These are phyloP conservation scores for Anguilla anguilla DNA, from an alignment of 2,797 vertebrate species.

Conservation along the genomic window DNA sequence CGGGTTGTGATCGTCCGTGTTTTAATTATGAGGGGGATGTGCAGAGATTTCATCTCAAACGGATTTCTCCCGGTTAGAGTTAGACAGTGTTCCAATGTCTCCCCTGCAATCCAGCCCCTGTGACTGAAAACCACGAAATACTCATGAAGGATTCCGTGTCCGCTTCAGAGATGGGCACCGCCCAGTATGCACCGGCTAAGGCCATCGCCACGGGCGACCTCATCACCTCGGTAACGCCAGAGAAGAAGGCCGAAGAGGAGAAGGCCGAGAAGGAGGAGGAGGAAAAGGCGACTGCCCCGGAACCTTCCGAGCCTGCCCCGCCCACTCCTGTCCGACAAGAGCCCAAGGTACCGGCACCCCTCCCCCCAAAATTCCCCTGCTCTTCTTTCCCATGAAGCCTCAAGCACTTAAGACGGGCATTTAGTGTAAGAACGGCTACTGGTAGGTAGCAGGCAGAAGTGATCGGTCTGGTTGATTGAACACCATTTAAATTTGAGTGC, in stretches of 20 bases:
- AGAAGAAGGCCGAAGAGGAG: conserved; percentile 91
- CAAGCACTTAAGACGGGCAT: neutral
- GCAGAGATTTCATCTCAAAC: neutral
- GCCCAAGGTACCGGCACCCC: conserved; percentile 81
- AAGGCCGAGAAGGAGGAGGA: conserved; percentile 77
- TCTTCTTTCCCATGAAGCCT: neutral
- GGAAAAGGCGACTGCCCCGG: conserved; percentile 63
- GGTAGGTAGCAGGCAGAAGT: neutral
- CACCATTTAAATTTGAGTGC: neutral
- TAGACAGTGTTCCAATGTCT: conserved; percentile 58
- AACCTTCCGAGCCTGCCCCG: conserved; percentile 65
- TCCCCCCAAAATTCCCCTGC: neutral
- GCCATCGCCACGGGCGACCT: conserved; percentile 87
- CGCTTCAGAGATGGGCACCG: conserved; percentile 85
- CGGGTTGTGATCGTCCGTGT: neutral
- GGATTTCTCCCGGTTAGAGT: conserved; percentile 26
- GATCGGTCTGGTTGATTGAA: neutral
- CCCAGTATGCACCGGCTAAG: conserved; percentile 82
- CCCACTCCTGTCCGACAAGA: conserved; percentile 76
- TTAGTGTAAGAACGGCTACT: neutral
- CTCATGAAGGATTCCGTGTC: conserved; percentile 86
- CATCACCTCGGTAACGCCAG: conserved; percentile 90
- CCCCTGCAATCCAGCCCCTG: conserved; percentile 84
- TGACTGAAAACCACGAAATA: conserved; percentile 91
- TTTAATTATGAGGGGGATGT: neutral